Evolutionary conservation across 1,140 invertebrate species (phyloP).

Genomic region (Drosophila persimilis): DNA sequence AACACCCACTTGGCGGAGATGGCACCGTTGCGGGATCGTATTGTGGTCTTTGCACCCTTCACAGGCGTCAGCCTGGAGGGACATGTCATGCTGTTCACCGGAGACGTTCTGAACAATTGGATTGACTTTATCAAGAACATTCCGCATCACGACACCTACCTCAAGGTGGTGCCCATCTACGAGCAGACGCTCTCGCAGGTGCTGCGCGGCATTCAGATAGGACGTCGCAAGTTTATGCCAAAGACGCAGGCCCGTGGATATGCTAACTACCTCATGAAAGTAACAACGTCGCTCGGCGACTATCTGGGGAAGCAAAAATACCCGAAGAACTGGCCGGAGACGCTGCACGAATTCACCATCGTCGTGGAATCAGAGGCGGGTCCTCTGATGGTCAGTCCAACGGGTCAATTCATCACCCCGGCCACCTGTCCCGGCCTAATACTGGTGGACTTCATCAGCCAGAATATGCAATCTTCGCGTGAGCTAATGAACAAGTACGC

Average conservation of each 20-base stretch:
- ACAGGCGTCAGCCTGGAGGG: constrained; percentile 95
- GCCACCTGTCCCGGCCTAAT: constrained; percentile 93
- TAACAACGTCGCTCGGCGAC: constrained; percentile 93
- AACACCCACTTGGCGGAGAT: constrained; percentile 89
- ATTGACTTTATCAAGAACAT: constrained; percentile 94
- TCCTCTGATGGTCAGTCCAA: constrained; percentile 95
- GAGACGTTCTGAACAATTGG: constrained; percentile 96
- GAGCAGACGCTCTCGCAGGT: constrained; percentile 93
- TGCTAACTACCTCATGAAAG: constrained; percentile 90
- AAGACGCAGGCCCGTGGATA: constrained; percentile 93
- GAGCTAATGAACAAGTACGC: constrained; percentile 89
- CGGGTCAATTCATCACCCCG: constrained; percentile 95
- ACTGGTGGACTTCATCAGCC: constrained; percentile 92
- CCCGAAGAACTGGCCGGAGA: constrained; percentile 88
- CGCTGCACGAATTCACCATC: constrained; percentile 90
- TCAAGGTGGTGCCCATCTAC: constrained; percentile 90
- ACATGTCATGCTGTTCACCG: constrained; percentile 93
- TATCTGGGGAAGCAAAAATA: constrained; percentile 88
- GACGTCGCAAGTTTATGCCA: constrained; percentile 95
- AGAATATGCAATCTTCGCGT: constrained; percentile 89
- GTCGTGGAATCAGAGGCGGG: constrained; percentile 97
- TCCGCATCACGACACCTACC: constrained; percentile 88
- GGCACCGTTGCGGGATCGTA: constrained; percentile 87
- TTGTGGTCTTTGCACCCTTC: constrained; percentile 92
- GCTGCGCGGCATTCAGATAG: constrained; percentile 91